These are phyloP conservation scores for Siphamia tubifer DNA, from an alignment of 2,113 vertebrate genomes.

Conservation along the genomic window DNA sequence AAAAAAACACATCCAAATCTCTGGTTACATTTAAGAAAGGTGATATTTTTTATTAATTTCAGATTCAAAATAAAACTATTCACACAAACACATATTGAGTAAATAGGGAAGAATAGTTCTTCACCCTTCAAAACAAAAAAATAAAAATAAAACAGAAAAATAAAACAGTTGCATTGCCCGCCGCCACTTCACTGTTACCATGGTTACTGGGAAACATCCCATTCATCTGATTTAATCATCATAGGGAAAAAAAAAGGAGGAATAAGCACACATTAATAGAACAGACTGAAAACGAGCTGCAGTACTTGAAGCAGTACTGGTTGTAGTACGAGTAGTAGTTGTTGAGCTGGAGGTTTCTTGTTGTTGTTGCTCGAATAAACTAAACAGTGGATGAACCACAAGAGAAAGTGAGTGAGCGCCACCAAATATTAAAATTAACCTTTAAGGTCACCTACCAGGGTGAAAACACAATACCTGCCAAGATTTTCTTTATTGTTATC, in stretches of 20 bases:
- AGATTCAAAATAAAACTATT: constrained; percentile 79
- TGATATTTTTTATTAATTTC: constrained; percentile 78
- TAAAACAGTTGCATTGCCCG: constrained; percentile 54
- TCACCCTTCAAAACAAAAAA: constrained; percentile 58
- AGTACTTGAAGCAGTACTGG: constrained; percentile 49
- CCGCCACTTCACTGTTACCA: constrained; percentile 52
- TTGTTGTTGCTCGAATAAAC: constrained; percentile 46
- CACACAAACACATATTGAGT: constrained; percentile 80
- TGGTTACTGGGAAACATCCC: constrained; percentile 64
- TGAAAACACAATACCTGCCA: background rate
- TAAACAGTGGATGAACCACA: constrained; percentile 42
- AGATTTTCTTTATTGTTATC: background rate
- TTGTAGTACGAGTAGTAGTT: constrained; percentile 55
- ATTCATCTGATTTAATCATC: constrained; percentile 55
- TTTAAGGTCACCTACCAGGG: background rate
- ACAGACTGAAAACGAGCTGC: constrained; percentile 46
- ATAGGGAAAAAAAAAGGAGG: constrained; percentile 35
- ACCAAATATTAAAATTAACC: constrained; percentile 28
- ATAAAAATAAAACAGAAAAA: constrained; percentile 8
- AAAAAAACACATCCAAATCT: constrained; percentile 14
- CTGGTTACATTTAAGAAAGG: constrained; percentile 67
- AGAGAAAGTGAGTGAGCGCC: background rate
- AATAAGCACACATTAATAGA: constrained; percentile 61
- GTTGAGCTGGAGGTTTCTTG: constrained; percentile 56
- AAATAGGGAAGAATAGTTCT: constrained; percentile 72